phyloP scores from a whole-genome alignment of 1,140 invertebrate genomes.

The Hypothenemus hampei region DNA sequence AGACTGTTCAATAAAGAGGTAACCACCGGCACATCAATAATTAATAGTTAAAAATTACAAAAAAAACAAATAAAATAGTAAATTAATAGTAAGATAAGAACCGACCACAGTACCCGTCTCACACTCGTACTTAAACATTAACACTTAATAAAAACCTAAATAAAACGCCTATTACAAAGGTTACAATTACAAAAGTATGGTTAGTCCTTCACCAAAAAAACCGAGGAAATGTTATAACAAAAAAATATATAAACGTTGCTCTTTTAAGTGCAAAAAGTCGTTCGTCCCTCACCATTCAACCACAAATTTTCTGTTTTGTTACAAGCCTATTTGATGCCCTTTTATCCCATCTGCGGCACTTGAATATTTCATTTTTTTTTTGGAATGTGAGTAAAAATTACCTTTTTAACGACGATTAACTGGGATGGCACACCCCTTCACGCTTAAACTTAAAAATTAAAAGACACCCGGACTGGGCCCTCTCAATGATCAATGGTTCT shows the following conservation, averaged over 20 bases:
- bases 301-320: slow-evolving; percentile 12
- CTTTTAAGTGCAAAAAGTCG: slow-evolving; percentile 2
- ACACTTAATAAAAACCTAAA: background rate
- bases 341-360: slow-evolving; percentile 46
- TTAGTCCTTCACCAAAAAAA: slow-evolving; percentile 27
- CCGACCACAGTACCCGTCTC: slow-evolving; percentile 42
- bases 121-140: slow-evolving; percentile 1
- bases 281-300: background rate
- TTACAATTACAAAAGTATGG: slow-evolving; percentile 14
- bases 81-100: too few relatives aligned
- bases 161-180: background rate
- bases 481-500: too few relatives aligned
- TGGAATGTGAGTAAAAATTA: slow-evolving; percentile 45
- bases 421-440: slow-evolving; percentile 21
- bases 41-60: background rate
- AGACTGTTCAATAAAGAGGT: slow-evolving; percentile 22
- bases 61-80: background rate
- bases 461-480: background rate
- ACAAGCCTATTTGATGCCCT: slow-evolving; percentile 44
- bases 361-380: too few relatives aligned
- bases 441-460: slow-evolving; percentile 3
- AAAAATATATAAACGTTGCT: background rate
- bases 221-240: background rate
- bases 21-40: slow-evolving; percentile 15
- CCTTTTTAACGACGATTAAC: slow-evolving; percentile 8